Conservation (phyloP, 2,797 vertebrate species). For the Amblyraja radiata region DNA sequence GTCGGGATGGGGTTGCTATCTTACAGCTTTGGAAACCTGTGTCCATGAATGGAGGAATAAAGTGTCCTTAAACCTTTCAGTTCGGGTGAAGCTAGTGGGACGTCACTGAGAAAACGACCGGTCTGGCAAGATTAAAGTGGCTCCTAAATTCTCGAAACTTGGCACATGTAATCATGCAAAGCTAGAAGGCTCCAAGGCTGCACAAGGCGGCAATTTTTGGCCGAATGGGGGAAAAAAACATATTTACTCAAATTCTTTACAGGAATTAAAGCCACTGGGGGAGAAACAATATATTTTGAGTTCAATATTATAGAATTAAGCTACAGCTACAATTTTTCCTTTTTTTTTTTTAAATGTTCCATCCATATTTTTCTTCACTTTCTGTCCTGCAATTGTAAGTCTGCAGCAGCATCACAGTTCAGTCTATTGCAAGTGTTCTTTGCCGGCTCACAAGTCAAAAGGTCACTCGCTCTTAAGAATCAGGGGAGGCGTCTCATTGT, state of each 20-base stretch:
- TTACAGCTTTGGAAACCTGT: conserved; percentile 27
- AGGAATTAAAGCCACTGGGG: conserved; percentile 60
- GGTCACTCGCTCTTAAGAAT: conserved; percentile 88
- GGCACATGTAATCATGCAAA: conserved; percentile 94
- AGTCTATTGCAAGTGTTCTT: conserved; percentile 59
- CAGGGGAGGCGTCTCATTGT: conserved; percentile 92
- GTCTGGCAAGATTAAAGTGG: conserved; percentile 35
- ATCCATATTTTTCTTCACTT: conserved; percentile 62
- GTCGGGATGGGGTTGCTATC: conserved; percentile 13
- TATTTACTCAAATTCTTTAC: conserved; percentile 59
- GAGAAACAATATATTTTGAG: conserved; percentile 47
- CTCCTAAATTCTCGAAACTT: conserved; percentile 49
- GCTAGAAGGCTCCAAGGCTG: conserved; percentile 57
- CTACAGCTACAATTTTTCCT: conserved; percentile 59
- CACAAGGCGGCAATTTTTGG: conserved; percentile 57
- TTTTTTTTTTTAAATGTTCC: conserved; percentile 48
- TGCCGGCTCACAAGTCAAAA: conserved; percentile 49
- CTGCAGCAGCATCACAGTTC: conserved; percentile 78
- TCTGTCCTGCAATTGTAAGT: conserved; percentile 59
- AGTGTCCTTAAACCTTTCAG: background rate
- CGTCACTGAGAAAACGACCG: background rate
- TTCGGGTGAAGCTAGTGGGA: background rate
- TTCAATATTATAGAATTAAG: conserved; percentile 54
- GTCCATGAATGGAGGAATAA: background rate
- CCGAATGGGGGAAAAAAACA: conserved; percentile 49